Evolutionary conservation across 2,113 vertebrate species (phyloP).

Genomic region (Urocynchramus pylzowi): DNA sequence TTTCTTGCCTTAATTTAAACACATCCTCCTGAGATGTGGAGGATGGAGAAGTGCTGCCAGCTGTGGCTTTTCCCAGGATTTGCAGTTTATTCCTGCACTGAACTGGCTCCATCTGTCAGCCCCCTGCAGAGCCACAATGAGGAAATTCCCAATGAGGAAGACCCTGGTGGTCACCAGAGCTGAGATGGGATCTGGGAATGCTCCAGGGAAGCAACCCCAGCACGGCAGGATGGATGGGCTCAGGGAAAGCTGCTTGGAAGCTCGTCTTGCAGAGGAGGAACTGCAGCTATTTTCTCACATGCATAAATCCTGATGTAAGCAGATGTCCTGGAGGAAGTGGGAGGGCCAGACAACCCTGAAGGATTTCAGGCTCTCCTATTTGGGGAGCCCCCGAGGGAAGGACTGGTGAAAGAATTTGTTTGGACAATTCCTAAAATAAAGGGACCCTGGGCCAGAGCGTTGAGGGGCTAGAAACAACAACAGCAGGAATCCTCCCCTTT

Average conservation of each 20-base stretch:
- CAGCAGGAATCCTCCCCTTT: neutral
- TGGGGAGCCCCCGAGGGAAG: neutral
- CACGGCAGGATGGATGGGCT: neutral
- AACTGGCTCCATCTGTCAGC: neutral
- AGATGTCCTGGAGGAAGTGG: neutral
- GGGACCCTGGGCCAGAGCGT: neutral
- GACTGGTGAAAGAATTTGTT: neutral
- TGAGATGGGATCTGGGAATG: neutral
- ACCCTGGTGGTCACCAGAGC: neutral
- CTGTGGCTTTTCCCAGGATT: neutral
- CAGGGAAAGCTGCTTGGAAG: neutral
- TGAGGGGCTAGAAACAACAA: neutral
- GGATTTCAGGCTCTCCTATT: neutral
- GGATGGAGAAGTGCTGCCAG: neutral
- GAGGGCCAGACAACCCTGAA: neutral
- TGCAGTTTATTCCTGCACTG: neutral
- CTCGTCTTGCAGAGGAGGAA: neutral
- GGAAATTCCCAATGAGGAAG: neutral
- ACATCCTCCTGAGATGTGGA: neutral
- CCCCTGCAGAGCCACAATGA: neutral
- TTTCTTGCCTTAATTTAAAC: too few species aligned
- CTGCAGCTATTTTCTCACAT: neutral
- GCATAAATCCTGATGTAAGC: neutral
- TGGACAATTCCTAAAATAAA: slow-evolving; percentile 3
- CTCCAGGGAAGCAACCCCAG: neutral